These are phyloP conservation scores for Nasua narica DNA, from an alignment of 2,797 vertebrate genomes.

Conservation along the genomic window DNA sequence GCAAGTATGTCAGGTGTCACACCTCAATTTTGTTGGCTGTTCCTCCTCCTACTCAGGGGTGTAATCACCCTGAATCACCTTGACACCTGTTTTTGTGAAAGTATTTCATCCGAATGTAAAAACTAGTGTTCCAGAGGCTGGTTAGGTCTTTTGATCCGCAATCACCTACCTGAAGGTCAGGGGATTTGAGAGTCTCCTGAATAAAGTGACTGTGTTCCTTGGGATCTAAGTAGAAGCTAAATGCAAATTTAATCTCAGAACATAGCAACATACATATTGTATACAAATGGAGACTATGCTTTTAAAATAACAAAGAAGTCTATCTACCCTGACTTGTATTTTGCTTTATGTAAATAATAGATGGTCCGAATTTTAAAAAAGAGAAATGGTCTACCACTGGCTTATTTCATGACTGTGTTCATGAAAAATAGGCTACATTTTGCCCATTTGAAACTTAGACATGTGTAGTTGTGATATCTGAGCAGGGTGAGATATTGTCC, in stretches of 20 bases:
- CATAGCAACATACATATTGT: background rate
- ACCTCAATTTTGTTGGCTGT: background rate
- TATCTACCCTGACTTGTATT: background rate
- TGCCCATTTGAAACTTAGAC: background rate
- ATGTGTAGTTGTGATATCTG: background rate
- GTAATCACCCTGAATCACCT: background rate
- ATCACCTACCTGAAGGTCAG: background rate
- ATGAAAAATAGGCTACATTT: background rate
- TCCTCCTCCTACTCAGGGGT: background rate
- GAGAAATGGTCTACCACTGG: background rate
- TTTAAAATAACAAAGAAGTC: slow-evolving; percentile 16
- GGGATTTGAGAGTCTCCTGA: background rate
- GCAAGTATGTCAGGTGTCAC: background rate
- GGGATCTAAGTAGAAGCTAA: background rate
- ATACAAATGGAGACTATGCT: background rate
- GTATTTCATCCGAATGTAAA: background rate
- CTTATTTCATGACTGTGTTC: background rate
- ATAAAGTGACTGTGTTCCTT: slow-evolving; percentile 27
- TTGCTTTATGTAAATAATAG: slow-evolving; percentile 34
- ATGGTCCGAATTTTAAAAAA: background rate
- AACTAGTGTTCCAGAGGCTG: background rate
- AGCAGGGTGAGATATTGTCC: background rate
- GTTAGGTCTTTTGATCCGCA: background rate
- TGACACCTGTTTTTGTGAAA: slow-evolving; percentile 30
- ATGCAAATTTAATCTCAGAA: background rate